Conservation (phyloP, 2,797 vertebrate species). For the Falco cherrug region DNA sequence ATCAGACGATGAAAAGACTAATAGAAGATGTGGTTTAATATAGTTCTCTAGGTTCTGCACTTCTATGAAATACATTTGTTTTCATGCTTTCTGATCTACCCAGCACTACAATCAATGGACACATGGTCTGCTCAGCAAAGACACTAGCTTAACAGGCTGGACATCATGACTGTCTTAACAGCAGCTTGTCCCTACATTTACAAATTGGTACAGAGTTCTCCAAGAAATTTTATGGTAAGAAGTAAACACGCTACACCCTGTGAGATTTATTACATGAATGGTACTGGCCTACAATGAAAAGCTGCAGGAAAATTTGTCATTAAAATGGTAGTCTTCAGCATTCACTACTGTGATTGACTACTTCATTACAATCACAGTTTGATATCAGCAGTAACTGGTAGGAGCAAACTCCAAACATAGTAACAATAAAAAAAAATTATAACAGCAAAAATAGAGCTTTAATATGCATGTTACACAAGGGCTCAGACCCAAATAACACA, state of each 20-base stretch:
- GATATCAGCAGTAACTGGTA: constrained; percentile 15
- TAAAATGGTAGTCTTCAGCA: constrained; percentile 36
- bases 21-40: not conserved
- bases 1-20: not conserved
- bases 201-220: not conserved
- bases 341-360: constrained; percentile 34
- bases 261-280: constrained; percentile 20
- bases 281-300: not conserved
- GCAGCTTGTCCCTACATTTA: not conserved
- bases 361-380: constrained; percentile 64
- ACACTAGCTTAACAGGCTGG: accelerated
- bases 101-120: not conserved
- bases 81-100: not conserved
- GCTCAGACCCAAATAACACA: not conserved
- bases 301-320: constrained; percentile 33
- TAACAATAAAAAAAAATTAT: not conserved
- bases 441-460: not conserved
- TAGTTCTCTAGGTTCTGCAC: not conserved
- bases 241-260: not conserved
- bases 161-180: not conserved
- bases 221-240: not conserved
- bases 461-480: not conserved
- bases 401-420: not conserved
- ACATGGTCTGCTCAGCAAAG: not conserved
- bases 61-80: not conserved